Evolutionary conservation across 2,797 vertebrate species (phyloP).

Genomic region (Caiman crocodilus): DNA sequence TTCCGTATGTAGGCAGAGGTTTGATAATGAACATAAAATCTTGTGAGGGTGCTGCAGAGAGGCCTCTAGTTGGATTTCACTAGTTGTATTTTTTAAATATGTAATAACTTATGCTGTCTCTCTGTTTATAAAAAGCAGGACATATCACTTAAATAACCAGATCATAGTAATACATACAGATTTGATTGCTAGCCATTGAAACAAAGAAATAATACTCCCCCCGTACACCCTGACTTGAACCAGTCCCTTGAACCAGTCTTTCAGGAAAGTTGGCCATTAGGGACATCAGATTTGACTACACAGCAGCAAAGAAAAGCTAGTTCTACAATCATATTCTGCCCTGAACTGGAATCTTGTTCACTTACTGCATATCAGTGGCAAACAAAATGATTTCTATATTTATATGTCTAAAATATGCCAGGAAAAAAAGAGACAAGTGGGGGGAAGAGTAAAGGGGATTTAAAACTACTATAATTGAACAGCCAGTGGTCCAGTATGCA

Average conservation of each 20-base stretch:
- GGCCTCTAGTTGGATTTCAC: not conserved
- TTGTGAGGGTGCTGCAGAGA: not conserved
- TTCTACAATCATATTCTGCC: not conserved
- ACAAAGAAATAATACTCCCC: not conserved
- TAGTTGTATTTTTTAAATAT: not conserved
- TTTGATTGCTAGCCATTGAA: not conserved
- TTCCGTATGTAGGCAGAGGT: not conserved
- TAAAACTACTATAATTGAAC: not conserved
- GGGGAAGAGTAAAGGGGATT: not conserved
- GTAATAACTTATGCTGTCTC: not conserved
- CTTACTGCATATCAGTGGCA: slow-evolving; percentile 11
- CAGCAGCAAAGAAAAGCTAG: not conserved
- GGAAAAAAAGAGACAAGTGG: not conserved
- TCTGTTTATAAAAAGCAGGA: not conserved
- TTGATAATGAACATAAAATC: not conserved
- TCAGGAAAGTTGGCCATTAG: not conserved
- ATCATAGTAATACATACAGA: not conserved
- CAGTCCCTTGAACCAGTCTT: not conserved
- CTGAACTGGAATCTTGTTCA: not conserved
- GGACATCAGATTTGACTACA: not conserved
- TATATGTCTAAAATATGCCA: slow-evolving; percentile 18
- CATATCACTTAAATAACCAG: not conserved
- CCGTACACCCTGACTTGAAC: not conserved
- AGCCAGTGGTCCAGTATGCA: accelerated
- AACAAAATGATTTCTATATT: slow-evolving; percentile 12